A percentile compares a stretch with the other conserved stretches of the same genome.
Conservation (phyloP, 2,797 vertebrate species). For the Perodicticus potto region DNA sequence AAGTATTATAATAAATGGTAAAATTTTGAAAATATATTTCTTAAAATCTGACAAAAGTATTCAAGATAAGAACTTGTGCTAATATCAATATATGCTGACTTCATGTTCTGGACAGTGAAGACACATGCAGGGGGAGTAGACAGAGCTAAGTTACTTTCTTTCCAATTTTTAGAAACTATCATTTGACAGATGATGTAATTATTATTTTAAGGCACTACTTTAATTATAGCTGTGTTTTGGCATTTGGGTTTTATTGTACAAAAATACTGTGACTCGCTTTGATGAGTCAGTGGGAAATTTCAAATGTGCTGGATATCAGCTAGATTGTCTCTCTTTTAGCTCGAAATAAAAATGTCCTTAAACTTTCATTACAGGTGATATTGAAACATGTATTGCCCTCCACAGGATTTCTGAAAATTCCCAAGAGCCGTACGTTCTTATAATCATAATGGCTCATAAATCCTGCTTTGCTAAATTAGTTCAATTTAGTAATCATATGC, state of each 20-base stretch:
- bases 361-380: slow-evolving; percentile 70
- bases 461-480: slow-evolving; percentile 57
- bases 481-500: slow-evolving; percentile 63
- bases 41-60: neutral
- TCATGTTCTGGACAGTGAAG: neutral
- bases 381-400: slow-evolving; percentile 65
- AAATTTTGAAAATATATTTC: slow-evolving; percentile 30
- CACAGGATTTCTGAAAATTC: slow-evolving; percentile 63
- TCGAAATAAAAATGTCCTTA: slow-evolving; percentile 37
- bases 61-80: neutral
- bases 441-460: slow-evolving; percentile 70
- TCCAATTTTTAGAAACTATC: slow-evolving; percentile 38
- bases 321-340: slow-evolving; percentile 43
- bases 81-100: neutral
- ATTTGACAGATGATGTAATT: slow-evolving; percentile 8
- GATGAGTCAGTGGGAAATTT: slow-evolving; percentile 17
- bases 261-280: slow-evolving; percentile 18
- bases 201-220: neutral
- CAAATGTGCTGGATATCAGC: slow-evolving; percentile 12
- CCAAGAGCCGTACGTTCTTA: slow-evolving; percentile 41
- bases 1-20: neutral
- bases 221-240: slow-evolving; percentile 54
- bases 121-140: neutral
- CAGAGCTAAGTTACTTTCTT: neutral
- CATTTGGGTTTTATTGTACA: neutral